phyloP scores from a whole-genome alignment of 2,113 vertebrate species.

The Tapirus terrestris region DNA sequence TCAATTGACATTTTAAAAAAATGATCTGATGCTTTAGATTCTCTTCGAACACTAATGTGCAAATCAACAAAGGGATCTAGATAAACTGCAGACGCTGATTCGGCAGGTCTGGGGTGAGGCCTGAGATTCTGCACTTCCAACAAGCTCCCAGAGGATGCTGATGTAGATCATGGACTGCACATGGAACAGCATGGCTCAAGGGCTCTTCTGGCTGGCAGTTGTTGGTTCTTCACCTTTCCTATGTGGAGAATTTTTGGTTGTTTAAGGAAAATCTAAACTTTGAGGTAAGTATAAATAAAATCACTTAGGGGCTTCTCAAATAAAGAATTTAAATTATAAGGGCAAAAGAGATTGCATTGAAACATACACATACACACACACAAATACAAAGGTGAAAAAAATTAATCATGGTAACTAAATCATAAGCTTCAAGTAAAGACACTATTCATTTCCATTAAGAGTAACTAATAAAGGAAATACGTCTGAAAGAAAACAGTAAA shows the following conservation, averaged over 20 bases:
- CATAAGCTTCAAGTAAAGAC: background rate
- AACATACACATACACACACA: background rate
- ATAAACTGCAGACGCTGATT: background rate
- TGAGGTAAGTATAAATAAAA: background rate
- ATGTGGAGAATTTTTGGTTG: background rate
- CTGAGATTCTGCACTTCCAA: background rate
- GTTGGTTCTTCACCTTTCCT: background rate
- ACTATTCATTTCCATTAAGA: background rate
- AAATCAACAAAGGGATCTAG: background rate
- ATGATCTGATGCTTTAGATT: background rate
- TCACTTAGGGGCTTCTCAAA: background rate
- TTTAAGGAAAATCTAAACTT: background rate
- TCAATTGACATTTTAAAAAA: background rate
- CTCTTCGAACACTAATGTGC: background rate
- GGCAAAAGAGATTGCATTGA: background rate
- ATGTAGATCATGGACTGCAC: rapidly evolving
- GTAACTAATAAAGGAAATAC: background rate
- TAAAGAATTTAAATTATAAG: constrained; percentile 12
- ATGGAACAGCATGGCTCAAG: rapidly evolving
- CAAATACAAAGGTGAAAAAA: background rate
- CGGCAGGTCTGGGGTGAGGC: background rate
- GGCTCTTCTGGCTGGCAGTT: background rate
- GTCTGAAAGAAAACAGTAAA: background rate
- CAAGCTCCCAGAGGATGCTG: background rate
- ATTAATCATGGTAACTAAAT: background rate